Evolutionary conservation across 2,888 invertebrate species (phyloP), one percentile per base, ranked within the genome.

Genomic region (Caenorhabditis uteleia): DNA sequence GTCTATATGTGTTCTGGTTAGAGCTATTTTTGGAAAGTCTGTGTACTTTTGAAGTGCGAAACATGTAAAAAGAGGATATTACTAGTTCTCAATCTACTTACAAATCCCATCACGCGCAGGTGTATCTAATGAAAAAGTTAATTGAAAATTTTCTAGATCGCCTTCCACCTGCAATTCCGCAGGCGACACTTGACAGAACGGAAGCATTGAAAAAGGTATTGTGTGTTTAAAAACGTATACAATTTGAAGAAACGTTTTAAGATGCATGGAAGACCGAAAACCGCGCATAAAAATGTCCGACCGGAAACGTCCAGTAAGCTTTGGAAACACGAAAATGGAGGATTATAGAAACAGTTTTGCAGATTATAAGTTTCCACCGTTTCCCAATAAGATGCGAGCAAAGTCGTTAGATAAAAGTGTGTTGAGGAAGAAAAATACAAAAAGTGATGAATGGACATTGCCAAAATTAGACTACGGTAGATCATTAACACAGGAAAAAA

Each of bases 121-220:
- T n/a, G n/a, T n/a, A n/a, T n/a, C n/a, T n/a, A n/a, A n/a, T n/a
- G n/a, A n/a, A n/a, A n/a, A n/a, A n/a, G n/a, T n/a, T 34, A 14
- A 34, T 34, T 34, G 8, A 34, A 34, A 34, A 34, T 5, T n/a
- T 14, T 34, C 10, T 5, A n/a, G 8, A n/a, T 34, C 40, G 25
- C 21, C 40, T 23, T 25, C 66, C 59, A 50, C 66, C 66, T 53
- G 66, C 57, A 29, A 39, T 66, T 47, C 44, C 55, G 33, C 51
- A 66, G 56, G 55, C 46, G 29, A 26, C 51, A n/a, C 48, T 48
- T 18, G 60, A 66, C 16, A 44, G 59, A 50, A 39, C 53, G 25
- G 66, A 66, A 51, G 59, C 59, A 16, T 18, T 66, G 40, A 55
- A 46, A 60, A 59, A 66, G 59, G 66, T 66, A 43, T 29, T 25